Base-by-base conservation (phyloP, 1,140 invertebrate genomes). In the Dendrolimus punctatus region DNA sequence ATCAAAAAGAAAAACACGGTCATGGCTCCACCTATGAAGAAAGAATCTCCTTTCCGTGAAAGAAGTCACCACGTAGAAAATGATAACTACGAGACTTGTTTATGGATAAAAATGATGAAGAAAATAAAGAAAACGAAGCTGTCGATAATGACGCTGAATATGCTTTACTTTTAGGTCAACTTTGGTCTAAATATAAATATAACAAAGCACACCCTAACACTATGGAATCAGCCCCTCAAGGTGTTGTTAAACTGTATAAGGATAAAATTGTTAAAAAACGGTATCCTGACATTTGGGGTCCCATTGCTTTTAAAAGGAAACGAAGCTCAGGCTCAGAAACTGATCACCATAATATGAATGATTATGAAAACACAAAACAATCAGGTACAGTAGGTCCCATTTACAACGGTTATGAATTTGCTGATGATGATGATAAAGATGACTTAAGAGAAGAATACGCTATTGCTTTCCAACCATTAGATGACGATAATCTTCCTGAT, bases 161-260 rank as follows among this genome's bases (percentile, higher is more conserved):
- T 57, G 88, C 87, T 36, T 73, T 90, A 49, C 76, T 90, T 9
- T 66, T 91, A 50, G 83, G 87, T 46, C 84, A 90, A 55, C 76
- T 91, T 39, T 91, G 89, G 89, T 87, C 90, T 40, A 90, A 91
- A 72, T 90, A 91, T 60, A 88, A 90, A 69, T 85, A 89, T 57
- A 87, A 90, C 58, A 85, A 79, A 51, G 66, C 44, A 36, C 76
- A 76, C 47, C 41, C 53, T 38, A 71, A 78, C 46, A 75, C 74
- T 49, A 39, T 55, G 6, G 76, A 81, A 4, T 65, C 62, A 53
- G 61, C 66, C 7, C 74, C 83, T 6, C 76, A 84, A 71, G 85
- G 84, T 38, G 65, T 86, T 10, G 71, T 83, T 0, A 84, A 83
- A 57, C 58, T 84, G 38, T 86, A 82, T 46, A 86, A 87, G 60